phyloP scores from a whole-genome alignment of 2,797 vertebrate genomes.

The Protosalanx chinensis region DNA sequence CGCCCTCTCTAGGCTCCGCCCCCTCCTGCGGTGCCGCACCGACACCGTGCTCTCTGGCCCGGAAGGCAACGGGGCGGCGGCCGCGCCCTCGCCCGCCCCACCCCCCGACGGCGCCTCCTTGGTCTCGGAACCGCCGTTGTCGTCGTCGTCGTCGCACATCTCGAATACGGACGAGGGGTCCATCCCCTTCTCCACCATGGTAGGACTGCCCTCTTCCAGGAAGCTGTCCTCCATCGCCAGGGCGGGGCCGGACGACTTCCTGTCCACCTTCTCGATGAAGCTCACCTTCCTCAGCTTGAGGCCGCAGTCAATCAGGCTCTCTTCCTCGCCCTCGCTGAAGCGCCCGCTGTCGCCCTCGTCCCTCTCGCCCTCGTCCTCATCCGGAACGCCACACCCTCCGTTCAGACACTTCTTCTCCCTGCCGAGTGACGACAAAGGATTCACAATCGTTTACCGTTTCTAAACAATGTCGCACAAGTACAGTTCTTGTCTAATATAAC shows the following conservation, averaged over 20 bases:
- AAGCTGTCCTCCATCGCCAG: conserved; percentile 74
- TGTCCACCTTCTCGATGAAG: conserved; percentile 86
- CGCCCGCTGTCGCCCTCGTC: conserved; percentile 75
- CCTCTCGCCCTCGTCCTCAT: conserved; percentile 82
- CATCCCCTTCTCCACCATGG: conserved; percentile 93
- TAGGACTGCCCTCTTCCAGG: conserved; percentile 92
- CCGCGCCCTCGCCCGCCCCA: conserved; percentile 32
- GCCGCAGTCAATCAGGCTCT: conserved; percentile 85
- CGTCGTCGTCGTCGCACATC: conserved; percentile 85
- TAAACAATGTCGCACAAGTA: neutral
- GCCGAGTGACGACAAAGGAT: neutral
- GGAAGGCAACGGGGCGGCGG: conserved; percentile 20
- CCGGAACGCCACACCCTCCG: conserved; percentile 88
- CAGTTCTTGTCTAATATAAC: neutral
- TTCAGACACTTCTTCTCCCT: conserved; percentile 88
- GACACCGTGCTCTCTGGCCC: conserved; percentile 62
- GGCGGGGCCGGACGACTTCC: conserved; percentile 58
- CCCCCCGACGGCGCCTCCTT: conserved; percentile 62
- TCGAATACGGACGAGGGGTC: conserved; percentile 86
- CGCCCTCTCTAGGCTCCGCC: conserved; percentile 59
- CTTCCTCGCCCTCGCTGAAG: conserved; percentile 83
- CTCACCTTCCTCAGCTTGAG: conserved; percentile 92
- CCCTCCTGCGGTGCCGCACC: conserved; percentile 64
- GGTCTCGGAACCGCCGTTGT: conserved; percentile 65
- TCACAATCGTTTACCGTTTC: neutral